phyloP scores from a whole-genome alignment of 2,888 invertebrate species.

The Ypsolopha sequella region DNA sequence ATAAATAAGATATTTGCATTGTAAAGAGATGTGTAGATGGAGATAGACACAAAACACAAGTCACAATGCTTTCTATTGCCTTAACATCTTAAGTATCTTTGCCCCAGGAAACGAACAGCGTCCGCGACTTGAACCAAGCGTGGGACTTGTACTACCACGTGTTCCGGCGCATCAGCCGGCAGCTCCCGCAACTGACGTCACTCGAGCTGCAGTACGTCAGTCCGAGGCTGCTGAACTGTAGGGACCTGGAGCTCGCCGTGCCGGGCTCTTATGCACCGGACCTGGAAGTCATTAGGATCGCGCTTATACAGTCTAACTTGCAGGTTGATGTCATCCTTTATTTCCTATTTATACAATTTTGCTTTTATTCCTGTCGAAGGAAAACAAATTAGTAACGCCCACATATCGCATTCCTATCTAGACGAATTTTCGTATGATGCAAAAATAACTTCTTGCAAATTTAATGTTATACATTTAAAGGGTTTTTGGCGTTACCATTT shows the following conservation, averaged over 20 bases:
- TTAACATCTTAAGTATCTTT: too few species aligned
- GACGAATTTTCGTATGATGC: too few species aligned
- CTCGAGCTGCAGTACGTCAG: conserved; percentile 96
- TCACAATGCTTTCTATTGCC: too few species aligned
- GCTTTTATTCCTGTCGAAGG: background rate
- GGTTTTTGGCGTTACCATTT: too few species aligned
- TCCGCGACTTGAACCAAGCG: conserved; percentile 95
- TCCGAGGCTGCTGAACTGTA: conserved; percentile 88
- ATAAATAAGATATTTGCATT: too few species aligned
- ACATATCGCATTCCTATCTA: too few species aligned
- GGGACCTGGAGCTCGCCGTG: conserved; percentile 95
- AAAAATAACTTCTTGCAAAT: too few species aligned
- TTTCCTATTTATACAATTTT: too few species aligned
- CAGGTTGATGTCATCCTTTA: conserved; percentile 72
- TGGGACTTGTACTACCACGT: conserved; percentile 99
- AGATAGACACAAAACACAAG: too few species aligned
- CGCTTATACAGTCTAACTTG: conserved; percentile 89
- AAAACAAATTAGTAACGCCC: too few species aligned
- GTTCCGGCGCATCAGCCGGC: conserved; percentile 95
- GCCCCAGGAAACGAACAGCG: conserved; percentile 78
- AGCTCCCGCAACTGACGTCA: conserved; percentile 91
- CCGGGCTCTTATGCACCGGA: conserved; percentile 98
- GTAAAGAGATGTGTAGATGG: too few species aligned
- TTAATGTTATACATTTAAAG: too few species aligned
- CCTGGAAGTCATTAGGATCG: conserved; percentile 88